Percentiles rank a stretch among this genome's conserved stretches.
These are phyloP conservation scores for Diarsia mendica DNA, from an alignment of 2,888 invertebrate species.

Conservation along the genomic window DNA sequence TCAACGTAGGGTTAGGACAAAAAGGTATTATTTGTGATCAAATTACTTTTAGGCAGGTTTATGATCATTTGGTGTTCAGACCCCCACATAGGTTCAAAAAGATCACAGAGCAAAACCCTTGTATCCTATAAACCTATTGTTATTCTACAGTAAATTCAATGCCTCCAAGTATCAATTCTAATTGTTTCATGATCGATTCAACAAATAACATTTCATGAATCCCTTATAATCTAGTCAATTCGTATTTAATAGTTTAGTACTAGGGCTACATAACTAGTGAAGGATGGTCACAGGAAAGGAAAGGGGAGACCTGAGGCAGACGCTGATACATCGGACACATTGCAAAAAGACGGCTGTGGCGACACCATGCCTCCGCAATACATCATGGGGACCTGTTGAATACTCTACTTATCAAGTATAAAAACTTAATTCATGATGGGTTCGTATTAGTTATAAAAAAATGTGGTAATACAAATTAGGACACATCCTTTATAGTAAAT, in stretches of 20 bases:
- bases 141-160: slow-evolving; percentile 54
- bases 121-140: slow-evolving; percentile 42
- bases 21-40: slow-evolving; percentile 45
- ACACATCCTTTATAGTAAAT: not conserved
- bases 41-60: not conserved
- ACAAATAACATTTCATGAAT: slow-evolving; percentile 29
- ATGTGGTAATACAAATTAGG: not conserved
- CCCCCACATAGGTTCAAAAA: not conserved
- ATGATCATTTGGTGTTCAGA: not conserved
- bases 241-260: slow-evolving; percentile 32
- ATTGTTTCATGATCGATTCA: slow-evolving; percentile 36
- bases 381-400: slow-evolving; percentile 85
- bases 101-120: slow-evolving; percentile 49
- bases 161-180: slow-evolving; percentile 69
- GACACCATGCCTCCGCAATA: slow-evolving; percentile 87
- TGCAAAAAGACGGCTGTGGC: slow-evolving; percentile 87
- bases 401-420: slow-evolving; percentile 30
- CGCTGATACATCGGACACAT: slow-evolving; percentile 86
- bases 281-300: slow-evolving; percentile 36
- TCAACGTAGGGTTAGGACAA: slow-evolving; percentile 51
- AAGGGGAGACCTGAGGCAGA: slow-evolving; percentile 83
- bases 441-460: not conserved
- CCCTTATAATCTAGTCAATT: slow-evolving; percentile 16
- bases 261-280: slow-evolving; percentile 53
- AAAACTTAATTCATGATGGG: not conserved